Evolutionary conservation across 2,797 vertebrate genomes (phyloP), one percentile per base, ranked within the genome.

Genomic region (Octomys mimax): DNA sequence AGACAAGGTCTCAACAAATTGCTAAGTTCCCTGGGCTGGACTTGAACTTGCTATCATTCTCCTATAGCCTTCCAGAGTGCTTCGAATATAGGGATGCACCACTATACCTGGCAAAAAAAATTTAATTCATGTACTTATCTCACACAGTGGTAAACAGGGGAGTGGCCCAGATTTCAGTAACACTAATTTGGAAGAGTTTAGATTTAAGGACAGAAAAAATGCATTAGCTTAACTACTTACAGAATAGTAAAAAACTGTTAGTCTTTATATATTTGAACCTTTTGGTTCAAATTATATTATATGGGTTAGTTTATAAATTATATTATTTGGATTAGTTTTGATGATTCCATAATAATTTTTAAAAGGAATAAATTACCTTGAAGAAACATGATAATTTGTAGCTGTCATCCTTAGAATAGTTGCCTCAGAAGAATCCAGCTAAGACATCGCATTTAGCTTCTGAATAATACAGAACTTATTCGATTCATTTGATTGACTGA

Each of bases 281-380:
- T 92, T 82, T 89, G n/a, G 92, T 61, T 96, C 89, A 89, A 82
- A 54, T 91, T 87, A 31, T 11, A 42, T 87, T 59, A 75, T 59
- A 39, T 39, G 39, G 39, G 39, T 39, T 39, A 39, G 39, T 39
- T 39, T 39, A 39, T 39, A 39, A 39, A 39, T 39, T 39, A 39
- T 39, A 39, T 39, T 39, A 39, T 39, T 84, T 71, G 62, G 90
- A 31, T 85, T 82, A 78, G 24, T 22, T 64, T 77, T 91, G 73
- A 66, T 78, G 85, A 18, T 91, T 95, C 42, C 42, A 42, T 42
- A 42, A 87, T 87, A 52, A 18, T 82, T 95, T 91, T 81, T 86
- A 39, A 87, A 88, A 88, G 9, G 24, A 89, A 13, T 68, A 61
- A 54, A 87, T 59, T 12, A n/a, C 42, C 71, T 89, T 81, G 42